Percentiles rank a stretch among this genome's conserved stretches.
These are phyloP conservation scores for Lepetodrilus schrolli DNA, from an alignment of 2,888 invertebrate species.

Conservation along the genomic window DNA sequence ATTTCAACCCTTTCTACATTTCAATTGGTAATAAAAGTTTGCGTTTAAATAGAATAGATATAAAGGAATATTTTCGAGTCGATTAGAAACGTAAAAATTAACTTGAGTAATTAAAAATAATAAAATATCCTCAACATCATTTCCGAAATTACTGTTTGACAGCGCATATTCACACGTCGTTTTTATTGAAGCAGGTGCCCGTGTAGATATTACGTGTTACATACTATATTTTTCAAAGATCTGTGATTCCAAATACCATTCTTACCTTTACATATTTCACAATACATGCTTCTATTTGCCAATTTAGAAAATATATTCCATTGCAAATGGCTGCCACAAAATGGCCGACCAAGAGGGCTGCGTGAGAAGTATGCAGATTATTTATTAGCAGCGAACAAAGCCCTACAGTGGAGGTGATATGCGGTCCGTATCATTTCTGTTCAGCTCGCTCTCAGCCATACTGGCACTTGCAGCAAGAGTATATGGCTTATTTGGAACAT, in stretches of 20 bases:
- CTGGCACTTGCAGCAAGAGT: not conserved
- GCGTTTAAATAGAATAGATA: not conserved
- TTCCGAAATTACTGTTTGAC: constrained; percentile 29
- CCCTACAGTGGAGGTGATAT: constrained; percentile 42
- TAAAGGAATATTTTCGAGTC: not conserved
- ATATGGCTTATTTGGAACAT: constrained; percentile 2
- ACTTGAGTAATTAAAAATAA: constrained; percentile 26
- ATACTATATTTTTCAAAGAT: not conserved
- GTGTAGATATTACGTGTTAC: constrained; percentile 4
- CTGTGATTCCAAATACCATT: constrained; percentile 1
- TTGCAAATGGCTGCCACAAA: constrained; percentile 45
- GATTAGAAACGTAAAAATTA: not conserved
- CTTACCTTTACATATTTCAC: constrained; percentile 41
- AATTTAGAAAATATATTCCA: constrained; percentile 39
- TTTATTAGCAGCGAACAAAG: constrained; percentile 46
- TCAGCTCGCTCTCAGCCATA: not conserved
- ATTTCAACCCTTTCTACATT: no score
- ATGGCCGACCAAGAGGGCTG: constrained; percentile 47
- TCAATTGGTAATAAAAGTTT: not conserved
- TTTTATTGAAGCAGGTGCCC: constrained; percentile 1
- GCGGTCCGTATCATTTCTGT: constrained; percentile 35
- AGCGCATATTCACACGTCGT: constrained; percentile 33
- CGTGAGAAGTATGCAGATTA: constrained; percentile 46
- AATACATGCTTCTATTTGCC: constrained; percentile 39
- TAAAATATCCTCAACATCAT: constrained; percentile 4